Percentiles rank a stretch among this genome's conserved stretches.
These are phyloP conservation scores for Pseudanteris insignis DNA, from an alignment of 2,888 invertebrate genomes.

Conservation along the genomic window DNA sequence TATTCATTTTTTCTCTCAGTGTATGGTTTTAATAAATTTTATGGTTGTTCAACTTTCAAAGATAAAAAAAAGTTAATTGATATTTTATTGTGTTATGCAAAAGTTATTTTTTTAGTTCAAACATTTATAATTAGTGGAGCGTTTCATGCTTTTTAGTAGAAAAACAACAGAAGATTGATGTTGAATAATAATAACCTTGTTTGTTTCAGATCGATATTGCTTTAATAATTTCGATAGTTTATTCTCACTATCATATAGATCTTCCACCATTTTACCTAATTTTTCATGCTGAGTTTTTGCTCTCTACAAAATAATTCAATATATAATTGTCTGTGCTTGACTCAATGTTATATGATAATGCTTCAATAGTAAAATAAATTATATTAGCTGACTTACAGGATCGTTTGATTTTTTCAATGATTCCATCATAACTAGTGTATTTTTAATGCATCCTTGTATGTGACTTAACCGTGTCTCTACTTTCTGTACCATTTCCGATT, in stretches of 20 bases:
- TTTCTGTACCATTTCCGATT: conserved; percentile 67
- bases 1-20: no score
- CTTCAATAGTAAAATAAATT: no score
- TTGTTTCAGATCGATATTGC: conserved; percentile 58
- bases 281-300: conserved; percentile 69
- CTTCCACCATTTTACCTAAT: conserved; percentile 74
- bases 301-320: conserved; percentile 49
- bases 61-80: no score
- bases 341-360: neutral
- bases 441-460: conserved; percentile 77
- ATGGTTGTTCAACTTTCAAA: no score
- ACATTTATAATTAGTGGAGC: neutral
- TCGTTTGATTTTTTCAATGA: conserved; percentile 76
- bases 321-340: conserved; percentile 13
- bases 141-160: neutral
- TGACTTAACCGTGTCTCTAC: conserved; percentile 77
- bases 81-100: no score
- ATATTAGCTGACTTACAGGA: conserved; percentile 68
- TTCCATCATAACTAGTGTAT: conserved; percentile 76
- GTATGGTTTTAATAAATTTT: no score
- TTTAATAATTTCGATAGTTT: conserved; percentile 72
- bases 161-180: neutral
- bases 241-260: conserved; percentile 76
- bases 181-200: conserved; percentile 54
- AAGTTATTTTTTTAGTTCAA: neutral